These are phyloP conservation scores for Idaea aversata DNA, from an alignment of 2,888 invertebrate genomes.

Conservation along the genomic window DNA sequence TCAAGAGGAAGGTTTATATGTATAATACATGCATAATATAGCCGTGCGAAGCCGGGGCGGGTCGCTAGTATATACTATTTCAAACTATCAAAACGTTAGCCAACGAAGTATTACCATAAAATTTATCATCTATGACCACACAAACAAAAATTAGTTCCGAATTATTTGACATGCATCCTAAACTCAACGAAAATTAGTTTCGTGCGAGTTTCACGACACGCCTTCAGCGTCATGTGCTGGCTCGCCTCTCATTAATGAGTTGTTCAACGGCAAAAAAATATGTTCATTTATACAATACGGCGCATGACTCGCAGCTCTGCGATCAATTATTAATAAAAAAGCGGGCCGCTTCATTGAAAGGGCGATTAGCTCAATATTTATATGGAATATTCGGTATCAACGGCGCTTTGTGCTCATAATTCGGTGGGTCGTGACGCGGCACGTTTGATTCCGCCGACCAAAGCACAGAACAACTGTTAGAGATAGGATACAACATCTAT, in stretches of 20 bases:
- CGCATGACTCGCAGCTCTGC: constrained; percentile 77
- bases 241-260: constrained; percentile 68
- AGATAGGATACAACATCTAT: background rate
- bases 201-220: constrained; percentile 54
- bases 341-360: constrained; percentile 80
- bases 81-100: constrained; percentile 2
- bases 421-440: constrained; percentile 78
- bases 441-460: constrained; percentile 63
- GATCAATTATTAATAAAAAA: constrained; percentile 80
- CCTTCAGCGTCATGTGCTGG: constrained; percentile 63
- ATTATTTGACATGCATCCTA: constrained; percentile 56
- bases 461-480: constrained; percentile 65
- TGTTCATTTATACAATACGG: constrained; percentile 72
- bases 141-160: constrained; percentile 71
- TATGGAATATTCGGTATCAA: constrained; percentile 81
- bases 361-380: constrained; percentile 81
- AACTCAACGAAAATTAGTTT: constrained; percentile 63
- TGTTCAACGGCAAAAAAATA: constrained; percentile 69
- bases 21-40: too few relatives aligned
- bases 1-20: too few relatives aligned
- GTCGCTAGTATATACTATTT: too few relatives aligned
- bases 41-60: too few relatives aligned
- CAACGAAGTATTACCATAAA: background rate
- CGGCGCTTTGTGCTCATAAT: constrained; percentile 79
- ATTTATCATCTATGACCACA: constrained; percentile 30